Percentiles rank a stretch among this genome's conserved stretches.
phyloP scores from a whole-genome alignment of 1,140 invertebrate genomes.

The Melanaphis sacchari region DNA sequence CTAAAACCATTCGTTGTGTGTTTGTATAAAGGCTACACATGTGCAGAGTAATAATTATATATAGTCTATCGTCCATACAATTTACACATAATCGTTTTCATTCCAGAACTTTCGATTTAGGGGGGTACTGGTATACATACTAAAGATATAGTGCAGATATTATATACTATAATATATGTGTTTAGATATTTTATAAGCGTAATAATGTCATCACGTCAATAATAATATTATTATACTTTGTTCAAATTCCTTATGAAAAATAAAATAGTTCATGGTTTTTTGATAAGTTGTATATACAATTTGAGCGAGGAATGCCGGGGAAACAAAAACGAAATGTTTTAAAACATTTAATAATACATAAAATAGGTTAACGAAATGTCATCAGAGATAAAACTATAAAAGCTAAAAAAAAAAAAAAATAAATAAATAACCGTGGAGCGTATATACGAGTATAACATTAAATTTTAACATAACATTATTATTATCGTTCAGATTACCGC shows the following conservation, averaged over 20 bases:
- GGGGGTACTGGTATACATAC: too few species aligned
- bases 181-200: not conserved
- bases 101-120: not conserved
- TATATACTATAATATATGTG: not conserved
- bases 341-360: not conserved
- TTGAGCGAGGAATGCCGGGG: not conserved
- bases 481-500: not conserved
- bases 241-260: not conserved
- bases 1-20: not conserved
- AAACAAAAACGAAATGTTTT: conserved; percentile 8
- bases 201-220: not conserved
- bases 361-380: conserved; percentile 13
- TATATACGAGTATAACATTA: not conserved
- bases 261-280: not conserved
- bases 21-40: too few species aligned
- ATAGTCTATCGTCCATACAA: too few species aligned
- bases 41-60: too few species aligned
- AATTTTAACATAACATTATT: conserved; percentile 12
- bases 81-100: not conserved
- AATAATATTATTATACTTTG: not conserved
- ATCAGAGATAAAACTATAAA: conserved; percentile 15
- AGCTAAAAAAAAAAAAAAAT: not conserved
- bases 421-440: not conserved
- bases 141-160: too few species aligned
- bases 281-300: not conserved